Evolutionary conservation across 1,140 invertebrate genomes (phyloP).

Genomic region (Apis laboriosa): DNA sequence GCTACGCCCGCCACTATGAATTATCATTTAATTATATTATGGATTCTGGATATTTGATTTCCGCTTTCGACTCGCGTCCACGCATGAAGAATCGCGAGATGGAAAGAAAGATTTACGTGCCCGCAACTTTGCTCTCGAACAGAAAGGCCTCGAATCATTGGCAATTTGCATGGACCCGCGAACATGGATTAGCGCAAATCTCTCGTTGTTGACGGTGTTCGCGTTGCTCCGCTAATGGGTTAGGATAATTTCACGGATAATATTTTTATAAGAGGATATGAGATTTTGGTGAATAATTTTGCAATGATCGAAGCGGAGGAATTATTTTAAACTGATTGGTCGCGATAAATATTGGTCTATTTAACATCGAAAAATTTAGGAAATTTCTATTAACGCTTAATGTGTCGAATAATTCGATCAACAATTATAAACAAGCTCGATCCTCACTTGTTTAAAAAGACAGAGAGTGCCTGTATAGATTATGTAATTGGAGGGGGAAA

Average conservation of each 20-base stretch:
- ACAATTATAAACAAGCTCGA: not conserved
- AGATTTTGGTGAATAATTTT: no score
- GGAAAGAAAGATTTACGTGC: not conserved
- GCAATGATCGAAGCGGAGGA: not conserved
- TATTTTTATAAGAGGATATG: not conserved
- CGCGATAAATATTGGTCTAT: no score
- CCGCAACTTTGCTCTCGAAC: not conserved
- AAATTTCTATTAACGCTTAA: no score
- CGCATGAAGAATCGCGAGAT: not conserved
- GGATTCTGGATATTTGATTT: not conserved
- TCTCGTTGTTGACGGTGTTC: not conserved
- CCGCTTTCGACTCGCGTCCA: not conserved
- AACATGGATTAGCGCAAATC: constrained; percentile 25
- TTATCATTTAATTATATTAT: constrained; percentile 8
- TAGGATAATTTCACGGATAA: not conserved
- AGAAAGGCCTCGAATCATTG: not conserved
- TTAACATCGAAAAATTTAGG: no score
- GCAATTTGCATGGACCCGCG: not conserved
- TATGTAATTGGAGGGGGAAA: not conserved
- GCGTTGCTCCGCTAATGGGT: not conserved
- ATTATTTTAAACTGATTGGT: not conserved
- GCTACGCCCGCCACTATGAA: not conserved
- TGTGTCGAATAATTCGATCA: not conserved
- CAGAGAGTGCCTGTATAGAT: not conserved
- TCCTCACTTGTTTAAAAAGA: not conserved